These are phyloP conservation scores for Aphelocoma coerulescens DNA, from an alignment of 2,113 vertebrate species.

Conservation along the genomic window DNA sequence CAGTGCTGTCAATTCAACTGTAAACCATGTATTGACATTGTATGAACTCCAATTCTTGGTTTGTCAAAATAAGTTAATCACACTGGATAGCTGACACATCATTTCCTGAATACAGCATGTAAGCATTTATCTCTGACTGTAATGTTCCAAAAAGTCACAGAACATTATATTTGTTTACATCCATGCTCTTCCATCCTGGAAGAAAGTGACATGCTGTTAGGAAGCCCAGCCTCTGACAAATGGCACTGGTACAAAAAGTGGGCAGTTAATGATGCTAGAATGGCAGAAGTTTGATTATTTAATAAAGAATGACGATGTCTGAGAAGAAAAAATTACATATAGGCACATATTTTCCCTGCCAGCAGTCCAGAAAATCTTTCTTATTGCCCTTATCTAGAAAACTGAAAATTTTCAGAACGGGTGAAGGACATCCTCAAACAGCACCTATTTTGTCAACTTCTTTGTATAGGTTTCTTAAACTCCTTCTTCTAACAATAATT, in stretches of 20 bases:
- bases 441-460: rapidly evolving
- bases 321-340: background rate
- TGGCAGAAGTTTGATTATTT: background rate
- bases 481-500: rapidly evolving
- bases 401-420: background rate
- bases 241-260: background rate
- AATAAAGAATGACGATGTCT: background rate
- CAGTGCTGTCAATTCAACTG: background rate
- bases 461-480: background rate
- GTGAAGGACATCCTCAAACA: background rate
- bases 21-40: background rate
- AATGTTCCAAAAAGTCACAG: background rate
- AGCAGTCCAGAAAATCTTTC: background rate
- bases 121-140: background rate
- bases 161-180: background rate
- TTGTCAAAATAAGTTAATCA: constrained; percentile 4
- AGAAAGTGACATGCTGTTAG: background rate
- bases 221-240: background rate
- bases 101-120: background rate
- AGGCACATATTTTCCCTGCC: background rate
- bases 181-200: background rate
- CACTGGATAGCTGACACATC: background rate
- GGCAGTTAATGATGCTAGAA: background rate
- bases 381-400: background rate
- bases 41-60: background rate